Evolutionary conservation across 2,113 vertebrate genomes (phyloP), one percentile per base, ranked within the genome.

Genomic region (Puma concolor): DNA sequence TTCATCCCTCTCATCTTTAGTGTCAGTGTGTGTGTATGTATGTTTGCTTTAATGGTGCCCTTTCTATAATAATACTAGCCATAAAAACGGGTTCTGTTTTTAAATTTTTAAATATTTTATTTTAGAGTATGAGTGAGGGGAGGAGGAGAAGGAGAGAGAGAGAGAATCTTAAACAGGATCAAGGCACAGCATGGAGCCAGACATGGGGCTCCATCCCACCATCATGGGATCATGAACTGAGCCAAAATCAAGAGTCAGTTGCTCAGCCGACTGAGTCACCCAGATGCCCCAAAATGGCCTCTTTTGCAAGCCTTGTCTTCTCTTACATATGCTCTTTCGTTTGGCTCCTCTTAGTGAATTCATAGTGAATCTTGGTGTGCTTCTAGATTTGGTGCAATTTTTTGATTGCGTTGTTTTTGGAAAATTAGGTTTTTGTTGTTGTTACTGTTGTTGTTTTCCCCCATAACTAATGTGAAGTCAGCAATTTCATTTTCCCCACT

Each of bases 391-490:
- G 97, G 88, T 83, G 2, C 69, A 94, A 31, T 21, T 96, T 97
- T 97, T 88, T 98, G 88, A 97, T 81, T 97, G 72, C 88, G 66
- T 98, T 98, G 97, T 96, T 81, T 98, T 98, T 98, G 94, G 96
- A 98, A 98, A 98, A 97, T 96, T 97, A 85, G 95, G 98, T 91
- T 97, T 63, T 44, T 94, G 63, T 97, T 91, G 31, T 50, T 79
- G 63, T 91, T 96, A 17, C 29, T 74, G 36, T 76, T 92, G 90
- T 96, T 80, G 90, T 86, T 87, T 50, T 38, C 31, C 95, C 57
- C 16, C 33, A 25, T 96, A 97, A 95, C 96, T 98, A 96, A 98
- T 96, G 97, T 97, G 96, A 98, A 98, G 98, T 98, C 98, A 98
- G 98, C 97, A 98, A 76, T 98, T 97, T 98, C 97, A 97, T 98